These are phyloP conservation scores for Drosophila burlai DNA, from an alignment of 1,140 invertebrate species.

Conservation along the genomic window DNA sequence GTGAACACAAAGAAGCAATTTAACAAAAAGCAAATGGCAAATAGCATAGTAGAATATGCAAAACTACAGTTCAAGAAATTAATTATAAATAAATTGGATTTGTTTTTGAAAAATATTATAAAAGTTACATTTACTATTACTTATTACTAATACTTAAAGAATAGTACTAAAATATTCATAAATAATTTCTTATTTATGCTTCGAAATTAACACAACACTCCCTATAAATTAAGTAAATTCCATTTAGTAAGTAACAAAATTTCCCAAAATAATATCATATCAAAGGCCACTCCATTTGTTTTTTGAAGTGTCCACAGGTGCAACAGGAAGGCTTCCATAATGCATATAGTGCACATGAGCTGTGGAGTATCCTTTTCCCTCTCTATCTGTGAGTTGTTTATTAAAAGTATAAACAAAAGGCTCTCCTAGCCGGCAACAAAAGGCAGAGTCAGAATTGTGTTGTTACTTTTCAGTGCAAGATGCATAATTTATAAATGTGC, in stretches of 20 bases:
- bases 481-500: slow-evolving; percentile 75
- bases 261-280: too few species aligned
- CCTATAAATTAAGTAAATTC: not conserved
- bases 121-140: too few species aligned
- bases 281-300: not conserved
- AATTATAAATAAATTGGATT: not conserved
- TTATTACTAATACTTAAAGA: not conserved
- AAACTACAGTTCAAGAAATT: slow-evolving; percentile 28
- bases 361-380: slow-evolving; percentile 6
- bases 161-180: not conserved
- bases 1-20: slow-evolving; percentile 76
- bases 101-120: not conserved
- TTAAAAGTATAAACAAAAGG: slow-evolving; percentile 70
- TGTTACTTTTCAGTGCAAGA: slow-evolving; percentile 70
- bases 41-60: slow-evolving; percentile 43
- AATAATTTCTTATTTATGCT: too few species aligned
- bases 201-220: not conserved
- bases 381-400: slow-evolving; percentile 50
- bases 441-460: slow-evolving; percentile 44
- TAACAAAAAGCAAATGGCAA: slow-evolving; percentile 75
- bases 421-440: slow-evolving; percentile 47
- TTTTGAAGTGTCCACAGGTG: slow-evolving; percentile 40
- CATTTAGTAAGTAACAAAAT: not conserved
- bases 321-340: slow-evolving; percentile 58
- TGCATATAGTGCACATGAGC: slow-evolving; percentile 54